Evolutionary conservation across 37 sponge, comb jelly and placozoan genomes (phyloP).

Genomic region (Beroe forskalii): DNA sequence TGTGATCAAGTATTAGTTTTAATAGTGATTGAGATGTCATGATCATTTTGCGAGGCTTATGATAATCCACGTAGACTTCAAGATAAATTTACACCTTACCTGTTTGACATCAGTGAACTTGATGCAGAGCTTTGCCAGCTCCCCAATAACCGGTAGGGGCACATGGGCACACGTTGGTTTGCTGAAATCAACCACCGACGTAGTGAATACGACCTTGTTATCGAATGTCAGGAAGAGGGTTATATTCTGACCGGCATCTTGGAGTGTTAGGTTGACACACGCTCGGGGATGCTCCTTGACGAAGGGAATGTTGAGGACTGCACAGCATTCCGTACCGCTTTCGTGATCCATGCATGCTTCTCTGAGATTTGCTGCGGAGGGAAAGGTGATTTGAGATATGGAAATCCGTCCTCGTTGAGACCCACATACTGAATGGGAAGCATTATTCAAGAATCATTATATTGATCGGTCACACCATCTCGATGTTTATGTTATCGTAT

Average conservation of each 20-base stretch:
- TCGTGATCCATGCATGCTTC: not conserved
- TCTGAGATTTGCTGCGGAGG: too few species aligned
- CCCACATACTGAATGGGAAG: too few species aligned
- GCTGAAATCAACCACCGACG: not conserved
- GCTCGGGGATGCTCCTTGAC: not conserved
- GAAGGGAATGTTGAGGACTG: not conserved
- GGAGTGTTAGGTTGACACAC: not conserved
- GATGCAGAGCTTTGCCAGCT: not conserved
- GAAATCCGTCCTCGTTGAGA: too few species aligned
- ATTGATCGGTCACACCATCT: too few species aligned
- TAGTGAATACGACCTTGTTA: not conserved
- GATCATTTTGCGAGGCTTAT: too few species aligned
- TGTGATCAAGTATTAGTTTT: too few species aligned
- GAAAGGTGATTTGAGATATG: too few species aligned
- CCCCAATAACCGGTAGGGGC: not conserved
- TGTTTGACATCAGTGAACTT: not conserved
- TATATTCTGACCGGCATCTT: not conserved
- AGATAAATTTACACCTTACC: not conserved
- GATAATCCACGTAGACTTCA: too few species aligned
- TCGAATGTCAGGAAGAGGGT: not conserved
- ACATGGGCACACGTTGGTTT: not conserved
- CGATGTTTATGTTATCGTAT: too few species aligned
- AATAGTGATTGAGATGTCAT: too few species aligned
- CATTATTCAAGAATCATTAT: too few species aligned
- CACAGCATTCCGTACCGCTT: not conserved